Base-by-base conservation (phyloP, 2,888 invertebrate species). In the Polyommatus icarus region DNA sequence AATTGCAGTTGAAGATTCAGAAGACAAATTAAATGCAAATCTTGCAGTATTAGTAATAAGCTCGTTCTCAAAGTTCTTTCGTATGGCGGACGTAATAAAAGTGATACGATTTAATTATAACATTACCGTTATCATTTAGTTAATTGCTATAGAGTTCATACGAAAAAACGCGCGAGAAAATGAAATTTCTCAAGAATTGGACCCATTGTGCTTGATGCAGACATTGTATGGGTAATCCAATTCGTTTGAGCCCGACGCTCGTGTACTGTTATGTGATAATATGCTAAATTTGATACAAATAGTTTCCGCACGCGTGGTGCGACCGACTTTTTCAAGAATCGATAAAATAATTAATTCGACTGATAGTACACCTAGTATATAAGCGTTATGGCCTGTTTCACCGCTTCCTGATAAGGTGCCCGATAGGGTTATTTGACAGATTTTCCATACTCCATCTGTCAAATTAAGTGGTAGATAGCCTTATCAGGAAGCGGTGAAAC, bases 201-300 rank as follows among this genome's bases (percentile, higher is more conserved):
- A 80, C 78, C 87, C 83, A 90, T 90, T 90, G 91, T 91, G 85
- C 88, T 85, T 87, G 85, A 82, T 83, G 83, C 78, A 57, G 78
- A 75, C 75, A 50, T 75, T 75, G 54, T 75, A 46, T 79, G 78
- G 79, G 24, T 80, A 81, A 80, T 80, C 80, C 80, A 79, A 80
- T 81, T 80, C 80, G 81, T 79, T 81, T 82, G 82, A 82, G 82
- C 78, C 72, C 75, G 29, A 82, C 81, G 82, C 78, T 71, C 75
- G 32, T 78, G 77, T 72, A n/a, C n/a, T n/a, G n/a, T n/a, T n/a
- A n/a, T n/a, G n/a, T n/a, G n/a, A n/a, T n/a, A 75, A 76, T 71
- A 75, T 76, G 15, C 46, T 36, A 3, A 76, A 73, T 46, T 20
- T 12, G 75, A 75, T 15, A 75, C 72, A 46, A 46, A 8, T n/a